Percentiles rank a stretch among this genome's conserved stretches.
Conservation (phyloP, 2,797 vertebrate genomes). For the Oophaga sylvatica region DNA sequence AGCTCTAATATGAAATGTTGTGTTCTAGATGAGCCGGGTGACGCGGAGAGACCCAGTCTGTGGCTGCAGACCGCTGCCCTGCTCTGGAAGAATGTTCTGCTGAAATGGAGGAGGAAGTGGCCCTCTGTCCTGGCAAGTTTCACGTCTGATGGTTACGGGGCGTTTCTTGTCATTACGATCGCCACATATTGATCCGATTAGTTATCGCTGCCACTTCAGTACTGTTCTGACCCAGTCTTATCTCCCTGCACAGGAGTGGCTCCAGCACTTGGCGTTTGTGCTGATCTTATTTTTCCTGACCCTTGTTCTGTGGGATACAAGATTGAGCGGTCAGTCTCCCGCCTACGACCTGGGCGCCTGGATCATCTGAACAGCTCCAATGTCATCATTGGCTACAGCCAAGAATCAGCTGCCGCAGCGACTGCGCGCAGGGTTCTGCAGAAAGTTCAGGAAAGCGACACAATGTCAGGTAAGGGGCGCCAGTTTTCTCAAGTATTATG, state of each 20-base stretch:
- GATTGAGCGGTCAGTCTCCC: accelerated
- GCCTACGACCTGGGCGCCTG: too few relatives aligned
- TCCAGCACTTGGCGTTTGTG: conserved; percentile 42
- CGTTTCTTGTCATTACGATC: not conserved
- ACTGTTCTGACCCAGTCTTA: not conserved
- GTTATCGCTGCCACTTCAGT: too few relatives aligned
- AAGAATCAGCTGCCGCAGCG: not conserved
- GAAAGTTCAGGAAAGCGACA: not conserved
- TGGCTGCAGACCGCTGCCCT: conserved; percentile 81
- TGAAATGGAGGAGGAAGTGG: conserved; percentile 86
- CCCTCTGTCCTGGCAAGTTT: conserved; percentile 81
- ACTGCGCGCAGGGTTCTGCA: not conserved
- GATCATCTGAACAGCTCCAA: not conserved
- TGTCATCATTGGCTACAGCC: not conserved
- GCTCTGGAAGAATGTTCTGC: conserved; percentile 86
- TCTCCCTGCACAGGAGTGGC: conserved; percentile 21
- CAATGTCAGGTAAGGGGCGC: not conserved
- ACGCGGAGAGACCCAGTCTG: conserved; percentile 74
- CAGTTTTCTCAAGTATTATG: not conserved
- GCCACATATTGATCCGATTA: too few relatives aligned
- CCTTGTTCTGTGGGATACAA: not conserved
- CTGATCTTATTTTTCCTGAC: not conserved
- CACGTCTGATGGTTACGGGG: not conserved
- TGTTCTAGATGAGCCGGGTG: conserved; percentile 22
- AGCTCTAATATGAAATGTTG: not conserved